A percentile compares a stretch with the other conserved stretches of the same genome.
These are phyloP conservation scores for Platygyra sinensis DNA, from an alignment of 64 coral and sea anemone genomes.

Conservation along the genomic window DNA sequence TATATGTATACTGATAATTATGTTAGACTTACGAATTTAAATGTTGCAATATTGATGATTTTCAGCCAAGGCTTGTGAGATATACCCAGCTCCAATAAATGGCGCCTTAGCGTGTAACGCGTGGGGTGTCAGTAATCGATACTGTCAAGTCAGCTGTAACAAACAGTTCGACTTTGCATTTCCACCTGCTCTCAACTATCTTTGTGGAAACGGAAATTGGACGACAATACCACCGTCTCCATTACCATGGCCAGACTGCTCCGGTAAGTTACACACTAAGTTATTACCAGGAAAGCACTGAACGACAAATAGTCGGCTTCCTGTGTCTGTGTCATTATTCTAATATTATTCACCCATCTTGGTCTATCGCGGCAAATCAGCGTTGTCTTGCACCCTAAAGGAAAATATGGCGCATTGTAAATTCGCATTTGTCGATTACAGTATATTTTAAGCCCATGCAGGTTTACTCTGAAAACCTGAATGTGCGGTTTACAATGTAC, in stretches of 20 bases:
- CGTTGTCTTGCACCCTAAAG: too few species aligned
- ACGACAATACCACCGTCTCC: conserved; percentile 33
- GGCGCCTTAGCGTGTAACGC: conserved; percentile 89
- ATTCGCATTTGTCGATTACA: too few species aligned
- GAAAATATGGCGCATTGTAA: too few species aligned
- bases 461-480: too few species aligned
- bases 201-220: conserved; percentile 74
- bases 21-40: too few species aligned
- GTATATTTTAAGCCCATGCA: too few species aligned
- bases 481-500: too few species aligned
- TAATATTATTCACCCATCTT: too few species aligned
- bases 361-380: too few species aligned
- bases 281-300: background rate
- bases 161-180: conserved; percentile 80
- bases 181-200: conserved; percentile 57
- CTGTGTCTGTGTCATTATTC: too few species aligned
- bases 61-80: conserved; percentile 73
- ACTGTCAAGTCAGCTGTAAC: conserved; percentile 82
- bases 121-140: conserved; percentile 68
- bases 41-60: background rate
- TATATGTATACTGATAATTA: too few species aligned
- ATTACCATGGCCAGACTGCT: conserved; percentile 86
- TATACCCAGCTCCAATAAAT: conserved; percentile 68
- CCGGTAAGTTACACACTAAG: conserved; percentile 42
- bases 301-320: too few species aligned